Base-by-base conservation (phyloP, 2,888 invertebrate genomes). In the Cantharis rufa region DNA sequence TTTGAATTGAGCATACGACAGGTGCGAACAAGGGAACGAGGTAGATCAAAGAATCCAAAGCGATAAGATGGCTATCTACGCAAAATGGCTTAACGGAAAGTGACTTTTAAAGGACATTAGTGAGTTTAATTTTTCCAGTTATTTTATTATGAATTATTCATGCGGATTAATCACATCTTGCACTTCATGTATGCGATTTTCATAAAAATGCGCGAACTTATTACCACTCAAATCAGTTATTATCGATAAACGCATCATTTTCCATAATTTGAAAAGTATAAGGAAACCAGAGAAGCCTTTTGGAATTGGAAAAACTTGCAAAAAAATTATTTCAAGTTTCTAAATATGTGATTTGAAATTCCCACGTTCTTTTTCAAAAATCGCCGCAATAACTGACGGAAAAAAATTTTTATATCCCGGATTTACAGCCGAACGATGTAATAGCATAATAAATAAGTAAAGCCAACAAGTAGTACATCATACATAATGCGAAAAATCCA, bases 1-100 rank as follows among this genome's bases (percentile, higher is more conserved):
- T 72, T 75, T 72, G 75, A 78, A 75, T 78, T 72, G 61, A 72
- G 61, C 21, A 13, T 71, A 74, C 61, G 75, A 72, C 75, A 78
- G 78, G 78, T 78, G 78, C 70, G 63, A 71, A 70, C 24, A 69
- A 62, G 61, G 13, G 48, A 71, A 70, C 24, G 63, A 32, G 62
- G 28, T 32, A 73, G 71, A 77, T 77, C 77, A 77, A 76, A 74
- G 77, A 71, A 77, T 69, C 69, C 71, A 28, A 24, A 64, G 64
- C 71, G 68, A 71, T 77, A 71, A 77, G 74, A 76, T 77, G 61
- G 64, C 24, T 61, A 77, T 77, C 74, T 74, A 15, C 18, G 21
- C 62, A 70, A 76, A 70, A 70, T 70, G 68, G 64, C 73, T 72
- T 70, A 70, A 70, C 76, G 74, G 71, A 77, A 77, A 71, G 71